Base-by-base conservation (phyloP, 2,797 vertebrate species). In the Pyrocephalus nanus region DNA sequence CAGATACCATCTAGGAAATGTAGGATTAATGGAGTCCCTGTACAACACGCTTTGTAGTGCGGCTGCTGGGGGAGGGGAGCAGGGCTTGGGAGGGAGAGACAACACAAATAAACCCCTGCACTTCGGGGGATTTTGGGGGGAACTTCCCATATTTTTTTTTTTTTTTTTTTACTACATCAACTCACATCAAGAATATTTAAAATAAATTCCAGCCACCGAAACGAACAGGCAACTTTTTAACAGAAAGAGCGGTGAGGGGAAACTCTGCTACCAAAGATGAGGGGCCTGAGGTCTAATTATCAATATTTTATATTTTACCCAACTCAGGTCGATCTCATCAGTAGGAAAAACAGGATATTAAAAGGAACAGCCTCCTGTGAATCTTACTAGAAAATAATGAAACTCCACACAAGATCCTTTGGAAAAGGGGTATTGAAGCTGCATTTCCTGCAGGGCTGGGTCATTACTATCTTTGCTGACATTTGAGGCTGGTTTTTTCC, bases 1-100 rank as follows among this genome's bases (percentile, higher is more conserved):
- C 93, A 90, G 95, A 98, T 98, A 98, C 92, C 93, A 97, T 97
- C 97, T 96, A 97, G 96, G 96, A 98, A 98, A 98, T 97, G 91
- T 89, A 97, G 96, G 95, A 98, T 98, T 98, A 98, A 98, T 98
- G 95, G 96, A 97, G 96, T 97, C 91, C 93, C 94, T 94, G 95
- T 94, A 92, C 90, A 97, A 97, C 94, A 95, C 86, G 95, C 91
- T 97, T 97, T 97, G 95, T 97, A 95, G 95, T 91, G 65, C 12
- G 29, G 48, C 66, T 87, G 95, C 88, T 91, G 92, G 90, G 81
- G 83, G 93, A 78, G 79, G 88, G 93, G 95, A 51, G 50, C 18
- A 3, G 57, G 50, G 50, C 93, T 70, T 47, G 92, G 47, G 70
- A 85, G 48, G 42, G 75, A 87, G 67, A 42, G 62, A 85, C 58